phyloP scores from a whole-genome alignment of 2,797 vertebrate species.

The Anniella stebbinsi region DNA sequence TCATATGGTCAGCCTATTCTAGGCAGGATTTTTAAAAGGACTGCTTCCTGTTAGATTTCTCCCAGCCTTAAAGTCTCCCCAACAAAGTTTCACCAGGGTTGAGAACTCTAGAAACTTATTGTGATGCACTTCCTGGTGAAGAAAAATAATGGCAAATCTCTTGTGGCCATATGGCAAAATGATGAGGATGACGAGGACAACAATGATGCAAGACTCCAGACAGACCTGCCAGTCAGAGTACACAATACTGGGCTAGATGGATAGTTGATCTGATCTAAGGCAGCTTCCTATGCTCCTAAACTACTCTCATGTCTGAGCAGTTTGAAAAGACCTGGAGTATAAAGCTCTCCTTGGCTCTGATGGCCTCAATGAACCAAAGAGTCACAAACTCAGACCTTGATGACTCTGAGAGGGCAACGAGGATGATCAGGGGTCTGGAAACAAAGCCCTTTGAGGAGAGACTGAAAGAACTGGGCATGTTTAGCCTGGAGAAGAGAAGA shows the following conservation, averaged over 20 bases:
- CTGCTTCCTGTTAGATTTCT: slow-evolving; percentile 1
- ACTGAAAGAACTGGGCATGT: no score
- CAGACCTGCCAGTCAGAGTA: neutral
- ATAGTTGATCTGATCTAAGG: neutral
- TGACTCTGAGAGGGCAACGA: neutral
- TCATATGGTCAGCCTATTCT: no score
- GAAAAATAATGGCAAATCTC: neutral
- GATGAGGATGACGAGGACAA: neutral
- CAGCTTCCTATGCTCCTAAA: neutral
- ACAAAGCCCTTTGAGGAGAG: no score
- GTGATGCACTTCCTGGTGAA: neutral
- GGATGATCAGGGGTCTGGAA: no score
- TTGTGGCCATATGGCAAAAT: neutral
- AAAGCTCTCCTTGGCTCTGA: neutral
- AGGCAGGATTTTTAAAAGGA: neutral
- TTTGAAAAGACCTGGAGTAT: neutral
- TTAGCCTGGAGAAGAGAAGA: no score
- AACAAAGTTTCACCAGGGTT: neutral
- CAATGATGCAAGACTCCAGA: no score
- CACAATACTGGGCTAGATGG: neutral
- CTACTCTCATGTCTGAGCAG: neutral
- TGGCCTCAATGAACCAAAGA: neutral
- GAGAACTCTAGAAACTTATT: neutral
- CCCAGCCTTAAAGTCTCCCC: neutral
- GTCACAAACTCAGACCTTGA: neutral